phyloP scores from a whole-genome alignment of 2,113 vertebrate genomes.

The Nymphicus hollandicus region DNA sequence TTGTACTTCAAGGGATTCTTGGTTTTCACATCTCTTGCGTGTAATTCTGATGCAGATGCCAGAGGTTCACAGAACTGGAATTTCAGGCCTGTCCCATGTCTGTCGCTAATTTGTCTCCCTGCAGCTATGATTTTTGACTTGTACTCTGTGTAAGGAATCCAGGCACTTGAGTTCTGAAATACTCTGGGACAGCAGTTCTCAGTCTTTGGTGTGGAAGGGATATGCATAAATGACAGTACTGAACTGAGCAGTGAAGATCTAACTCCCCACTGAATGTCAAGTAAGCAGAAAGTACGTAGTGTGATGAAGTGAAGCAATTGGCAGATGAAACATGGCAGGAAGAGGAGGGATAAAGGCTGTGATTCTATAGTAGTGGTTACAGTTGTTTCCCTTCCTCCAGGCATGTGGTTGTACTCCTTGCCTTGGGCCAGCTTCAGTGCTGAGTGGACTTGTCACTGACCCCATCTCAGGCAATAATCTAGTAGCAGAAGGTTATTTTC shows the following conservation, averaged over 20 bases:
- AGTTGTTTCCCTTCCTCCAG: neutral
- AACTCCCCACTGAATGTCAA: neutral
- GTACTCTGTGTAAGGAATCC: neutral
- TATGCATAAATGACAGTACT: neutral
- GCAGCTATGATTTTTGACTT: neutral
- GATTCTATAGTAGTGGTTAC: neutral
- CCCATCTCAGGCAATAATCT: neutral
- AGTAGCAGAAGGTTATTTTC: neutral
- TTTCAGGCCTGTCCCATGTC: neutral
- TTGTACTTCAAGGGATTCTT: neutral
- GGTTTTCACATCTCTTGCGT: neutral
- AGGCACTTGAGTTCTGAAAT: neutral
- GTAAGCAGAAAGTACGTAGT: neutral
- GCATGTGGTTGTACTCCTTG: neutral
- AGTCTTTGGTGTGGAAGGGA: neutral
- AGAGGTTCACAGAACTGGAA: neutral
- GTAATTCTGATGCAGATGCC: neutral
- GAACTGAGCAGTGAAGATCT: neutral
- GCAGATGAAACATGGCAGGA: rapidly evolving
- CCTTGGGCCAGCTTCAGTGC: neutral
- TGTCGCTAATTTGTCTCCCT: neutral
- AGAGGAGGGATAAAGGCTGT: neutral
- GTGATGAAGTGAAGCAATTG: neutral
- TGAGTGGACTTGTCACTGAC: neutral
- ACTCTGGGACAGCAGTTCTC: neutral